A percentile compares a stretch with the other conserved stretches of the same genome.
Evolutionary conservation across 2,113 vertebrate species (phyloP).

Genomic region (Anhinga anhinga): DNA sequence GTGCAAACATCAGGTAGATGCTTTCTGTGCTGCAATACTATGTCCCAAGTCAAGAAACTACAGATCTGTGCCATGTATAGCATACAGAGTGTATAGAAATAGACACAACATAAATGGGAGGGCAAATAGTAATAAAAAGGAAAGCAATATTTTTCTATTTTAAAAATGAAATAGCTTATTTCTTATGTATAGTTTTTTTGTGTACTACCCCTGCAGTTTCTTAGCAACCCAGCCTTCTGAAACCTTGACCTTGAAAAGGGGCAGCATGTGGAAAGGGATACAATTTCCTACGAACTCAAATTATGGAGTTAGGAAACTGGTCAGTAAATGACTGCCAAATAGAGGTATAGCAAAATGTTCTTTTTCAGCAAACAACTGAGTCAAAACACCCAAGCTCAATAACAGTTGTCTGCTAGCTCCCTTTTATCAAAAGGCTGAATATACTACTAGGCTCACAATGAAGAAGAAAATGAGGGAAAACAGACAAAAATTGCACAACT

Average conservation of each 20-base stretch:
- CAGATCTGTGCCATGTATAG: not conserved
- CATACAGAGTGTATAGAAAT: not conserved
- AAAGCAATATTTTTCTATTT: not conserved
- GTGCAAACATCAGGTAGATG: not conserved
- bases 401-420: not conserved
- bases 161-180: not conserved
- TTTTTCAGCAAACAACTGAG: not conserved
- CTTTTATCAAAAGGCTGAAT: not conserved
- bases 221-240: not conserved
- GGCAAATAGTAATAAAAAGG: not conserved
- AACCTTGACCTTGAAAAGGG: not conserved
- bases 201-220: not conserved
- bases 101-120: not conserved
- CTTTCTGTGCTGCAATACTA: not conserved
- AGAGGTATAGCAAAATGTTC: not conserved
- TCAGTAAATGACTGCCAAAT: not conserved
- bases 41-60: not conserved
- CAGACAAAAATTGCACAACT: not conserved
- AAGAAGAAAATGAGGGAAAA: not conserved
- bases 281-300: slow-evolving; percentile 3
- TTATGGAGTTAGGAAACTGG: not conserved
- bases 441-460: not conserved
- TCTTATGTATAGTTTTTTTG: not conserved
- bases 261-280: not conserved
- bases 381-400: not conserved